Evolutionary conservation across 2,797 vertebrate species (phyloP), one percentile per base, ranked within the genome.

Genomic region (Naso thynnoides): DNA sequence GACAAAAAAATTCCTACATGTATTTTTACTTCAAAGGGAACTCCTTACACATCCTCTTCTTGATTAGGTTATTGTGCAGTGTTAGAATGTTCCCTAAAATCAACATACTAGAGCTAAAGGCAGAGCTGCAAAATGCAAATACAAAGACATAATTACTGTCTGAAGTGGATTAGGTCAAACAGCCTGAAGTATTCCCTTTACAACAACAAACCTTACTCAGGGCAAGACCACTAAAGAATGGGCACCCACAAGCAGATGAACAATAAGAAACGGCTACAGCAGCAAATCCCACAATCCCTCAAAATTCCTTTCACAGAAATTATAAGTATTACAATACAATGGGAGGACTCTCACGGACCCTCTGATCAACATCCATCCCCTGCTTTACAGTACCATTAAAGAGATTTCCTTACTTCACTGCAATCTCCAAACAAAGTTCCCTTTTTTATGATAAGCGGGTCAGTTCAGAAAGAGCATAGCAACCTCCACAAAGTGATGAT

Each of bases 121-220:
- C 49, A 29, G 49, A 67, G 49, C 14, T 66, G 9, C 39, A 45
- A 39, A 39, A n/a, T 36, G 33, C 33, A 33, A 64, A 71, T 27
- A 39, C 62, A 31, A 75, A 72, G 3, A 76, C 7, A 8, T 68
- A 59, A 49, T 49, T 67, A 53, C 36, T 42, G 47, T 73, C 47
- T n/a, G 19, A 70, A 29, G 8, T 11, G 5, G 71, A 68, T 76
- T 39, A 56, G 59, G 26, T 68, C 42, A 23, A 77, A 62, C 70
- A 64, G 57, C 54, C 60, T 73, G 53, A 85, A 69, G 78, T 27
- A 79, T 88, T 92, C 91, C 91, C 90, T 93, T 94, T 82, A 54
- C 72, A 73, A 27, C 71, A 65, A 64, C 74, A 58, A 77, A 71
- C 54, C 57, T 56, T 18, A 63, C 42, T 56, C 66, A 54, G 33